Conservation (phyloP, 2,797 vertebrate genomes). For the Sebastes paucispinis region DNA sequence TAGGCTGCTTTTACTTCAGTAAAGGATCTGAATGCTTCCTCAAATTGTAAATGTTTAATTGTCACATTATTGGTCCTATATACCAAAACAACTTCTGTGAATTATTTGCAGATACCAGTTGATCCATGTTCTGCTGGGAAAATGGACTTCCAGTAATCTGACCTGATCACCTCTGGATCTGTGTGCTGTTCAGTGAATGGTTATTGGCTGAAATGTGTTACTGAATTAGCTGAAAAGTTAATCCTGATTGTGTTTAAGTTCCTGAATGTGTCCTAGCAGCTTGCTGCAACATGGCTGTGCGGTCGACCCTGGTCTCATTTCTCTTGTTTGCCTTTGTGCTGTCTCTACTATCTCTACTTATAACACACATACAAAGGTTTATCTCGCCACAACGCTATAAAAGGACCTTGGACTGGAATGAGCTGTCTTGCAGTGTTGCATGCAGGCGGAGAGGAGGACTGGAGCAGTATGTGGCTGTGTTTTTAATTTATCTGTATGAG, state of each 20-base stretch:
- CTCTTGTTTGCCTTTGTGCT: not conserved
- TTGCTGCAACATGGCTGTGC: not conserved
- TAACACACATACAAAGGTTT: not conserved
- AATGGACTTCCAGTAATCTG: not conserved
- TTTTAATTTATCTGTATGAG: not conserved
- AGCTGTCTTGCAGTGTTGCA: constrained; percentile 4
- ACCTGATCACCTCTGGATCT: not conserved
- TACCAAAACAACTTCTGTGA: not conserved
- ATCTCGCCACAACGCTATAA: constrained; percentile 43
- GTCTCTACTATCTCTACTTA: constrained; percentile 27
- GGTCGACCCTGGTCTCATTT: not conserved
- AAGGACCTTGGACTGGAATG: constrained; percentile 63
- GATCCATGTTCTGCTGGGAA: not conserved
- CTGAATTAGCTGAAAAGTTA: not conserved
- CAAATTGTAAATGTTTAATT: not conserved
- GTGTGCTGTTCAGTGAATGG: not conserved
- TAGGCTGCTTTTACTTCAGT: not conserved
- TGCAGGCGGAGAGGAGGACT: not conserved
- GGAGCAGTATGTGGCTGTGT: not conserved
- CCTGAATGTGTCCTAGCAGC: not conserved
- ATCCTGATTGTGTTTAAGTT: not conserved
- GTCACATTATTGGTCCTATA: too few relatives aligned
- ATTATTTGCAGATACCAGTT: not conserved
- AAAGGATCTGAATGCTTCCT: not conserved
- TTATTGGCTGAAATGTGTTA: not conserved